Percentiles rank a stretch among this genome's conserved stretches.
phyloP scores from a whole-genome alignment of 2,113 vertebrate species.

The Octodon degus region DNA sequence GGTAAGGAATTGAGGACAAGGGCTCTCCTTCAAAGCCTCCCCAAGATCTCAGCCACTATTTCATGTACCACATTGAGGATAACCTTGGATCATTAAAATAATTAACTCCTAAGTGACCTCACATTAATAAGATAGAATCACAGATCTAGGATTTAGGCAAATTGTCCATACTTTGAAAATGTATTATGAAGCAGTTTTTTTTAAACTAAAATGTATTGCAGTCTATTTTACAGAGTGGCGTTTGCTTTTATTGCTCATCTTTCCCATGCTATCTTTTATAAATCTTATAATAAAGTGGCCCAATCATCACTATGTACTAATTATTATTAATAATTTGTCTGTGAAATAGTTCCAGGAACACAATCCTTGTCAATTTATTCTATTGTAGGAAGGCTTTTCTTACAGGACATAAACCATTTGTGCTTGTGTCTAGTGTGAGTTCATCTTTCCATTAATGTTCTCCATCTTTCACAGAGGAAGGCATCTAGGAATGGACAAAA shows the following conservation, averaged over 20 bases:
- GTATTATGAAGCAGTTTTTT: neutral
- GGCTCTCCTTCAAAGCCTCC: neutral
- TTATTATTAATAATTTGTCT: neutral
- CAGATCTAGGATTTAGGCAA: neutral
- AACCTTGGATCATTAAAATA: neutral
- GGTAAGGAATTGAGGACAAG: neutral
- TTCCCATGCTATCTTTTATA: neutral
- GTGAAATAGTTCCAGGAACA: constrained; percentile 26
- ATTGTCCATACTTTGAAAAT: neutral
- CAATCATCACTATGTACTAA: neutral
- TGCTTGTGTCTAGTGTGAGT: neutral
- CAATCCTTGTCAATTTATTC: neutral
- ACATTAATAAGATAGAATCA: neutral
- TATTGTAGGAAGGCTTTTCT: neutral
- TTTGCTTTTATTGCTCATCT: neutral
- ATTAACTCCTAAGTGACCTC: neutral
- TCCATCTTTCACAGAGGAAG: constrained; percentile 38
- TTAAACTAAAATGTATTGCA: too few relatives aligned
- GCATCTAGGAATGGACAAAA: constrained; percentile 55
- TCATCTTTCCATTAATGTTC: constrained; percentile 24
- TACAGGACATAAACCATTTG: neutral
- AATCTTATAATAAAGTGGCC: neutral
- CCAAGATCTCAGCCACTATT: too few relatives aligned
- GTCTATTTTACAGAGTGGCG: neutral
- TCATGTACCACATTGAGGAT: too few relatives aligned